Conservation (phyloP, 2,797 vertebrate genomes). For the Chiloscyllium punctatum region DNA sequence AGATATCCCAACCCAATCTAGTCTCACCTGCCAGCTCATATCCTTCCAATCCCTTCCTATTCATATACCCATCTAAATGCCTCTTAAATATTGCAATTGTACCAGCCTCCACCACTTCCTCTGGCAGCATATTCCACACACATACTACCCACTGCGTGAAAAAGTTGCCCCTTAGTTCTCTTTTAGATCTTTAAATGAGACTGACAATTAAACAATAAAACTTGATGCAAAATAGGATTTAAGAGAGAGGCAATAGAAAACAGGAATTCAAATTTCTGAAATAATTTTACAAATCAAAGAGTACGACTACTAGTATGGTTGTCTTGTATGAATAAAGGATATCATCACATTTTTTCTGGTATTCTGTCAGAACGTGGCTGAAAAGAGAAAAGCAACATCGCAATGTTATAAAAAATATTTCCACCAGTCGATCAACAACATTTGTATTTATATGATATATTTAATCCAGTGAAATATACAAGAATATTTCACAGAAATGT, state of each 20-base stretch:
- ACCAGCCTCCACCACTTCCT: too few species aligned
- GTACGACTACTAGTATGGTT: neutral
- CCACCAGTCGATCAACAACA: neutral
- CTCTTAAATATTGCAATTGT: too few species aligned
- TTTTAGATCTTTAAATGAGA: too few species aligned
- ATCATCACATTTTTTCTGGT: slow-evolving; percentile 80
- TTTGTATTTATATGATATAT: neutral
- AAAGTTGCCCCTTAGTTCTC: too few species aligned
- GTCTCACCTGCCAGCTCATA: too few species aligned
- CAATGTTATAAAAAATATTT: slow-evolving; percentile 4
- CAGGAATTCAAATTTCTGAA: neutral
- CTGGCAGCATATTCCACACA: too few species aligned
- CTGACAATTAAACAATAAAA: neutral
- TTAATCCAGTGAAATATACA: neutral
- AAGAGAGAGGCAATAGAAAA: neutral
- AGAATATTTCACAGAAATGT: neutral
- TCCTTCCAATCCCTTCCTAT: too few species aligned
- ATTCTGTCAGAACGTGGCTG: slow-evolving; percentile 68
- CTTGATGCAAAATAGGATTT: too few species aligned
- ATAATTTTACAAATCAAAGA: neutral
- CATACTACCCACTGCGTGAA: too few species aligned
- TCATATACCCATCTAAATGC: too few species aligned
- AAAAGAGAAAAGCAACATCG: slow-evolving; percentile 46
- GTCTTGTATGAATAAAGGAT: slow-evolving; percentile 61
- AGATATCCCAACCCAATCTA: too few species aligned